Evolutionary conservation across 2,888 invertebrate genomes (phyloP), one percentile per base, ranked within the genome.

Genomic region (Globia sparganii): DNA sequence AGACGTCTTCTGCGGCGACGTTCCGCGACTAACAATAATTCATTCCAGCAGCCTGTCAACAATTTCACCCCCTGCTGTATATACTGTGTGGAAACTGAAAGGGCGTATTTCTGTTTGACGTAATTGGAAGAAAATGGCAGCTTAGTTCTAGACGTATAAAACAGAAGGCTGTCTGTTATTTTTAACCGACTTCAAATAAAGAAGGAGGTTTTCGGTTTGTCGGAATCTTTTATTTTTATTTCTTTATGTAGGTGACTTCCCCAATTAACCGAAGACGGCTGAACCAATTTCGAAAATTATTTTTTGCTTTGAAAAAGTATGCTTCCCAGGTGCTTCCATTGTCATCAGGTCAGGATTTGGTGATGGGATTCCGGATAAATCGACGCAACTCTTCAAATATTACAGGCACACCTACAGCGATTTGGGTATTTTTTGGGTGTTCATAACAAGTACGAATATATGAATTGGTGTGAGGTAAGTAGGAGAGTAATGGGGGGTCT

Each of bases 11-110:
- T 88, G 86, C 85, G 90, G 88, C 82, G 89, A 78, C 77, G 81
- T 75, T 75, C 49, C 85, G 86, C 86, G 88, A 88, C 87, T 87
- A 87, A 91, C 89, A 89, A 90, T 91, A 86, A 91, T 87, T 91
- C 89, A 92, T 90, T 88, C 83, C 78, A 78, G 82, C 80, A 72
- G 85, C 80, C 86, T 88, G 91, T 89, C 88, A 90, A 89, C 91
- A 88, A 85, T 86, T 87, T 77, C 79, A 80, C 83, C 79, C 69
- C 37, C 67, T 31, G 59, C 75, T 56, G 77, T 86, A 75, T 58
- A 46, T 49, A 66, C 4, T 18, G 3, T 37, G 28, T 25, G n/a
- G 37, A 58, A 84, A 82, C 82, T 69, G 40, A 64, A 81, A 72
- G 53, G 62, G 25, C 49, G 58, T 77, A 77, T 61, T 21, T 68